Base-by-base conservation (phyloP, 1,140 invertebrate genomes). In the Geopemphigus sp. region DNA sequence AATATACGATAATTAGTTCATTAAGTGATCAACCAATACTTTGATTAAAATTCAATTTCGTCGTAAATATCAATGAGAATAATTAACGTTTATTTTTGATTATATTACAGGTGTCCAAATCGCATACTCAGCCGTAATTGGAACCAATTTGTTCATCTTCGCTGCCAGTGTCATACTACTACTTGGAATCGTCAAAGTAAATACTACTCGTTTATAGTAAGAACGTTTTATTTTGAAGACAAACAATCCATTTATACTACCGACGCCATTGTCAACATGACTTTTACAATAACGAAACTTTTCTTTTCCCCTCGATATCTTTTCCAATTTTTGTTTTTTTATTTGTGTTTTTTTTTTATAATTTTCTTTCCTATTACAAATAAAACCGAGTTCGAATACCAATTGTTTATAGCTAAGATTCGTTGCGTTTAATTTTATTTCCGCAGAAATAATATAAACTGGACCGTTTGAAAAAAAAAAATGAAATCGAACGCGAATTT, bases 101-200 rank as follows among this genome's bases (percentile, higher is more conserved):
- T 54, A 19, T 32, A 53, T 87, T 86, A 26, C 88, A 92, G 91
- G 91, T 86, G 91, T 92, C 82, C 91, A 92, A 88, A 91, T 92
- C 84, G 90, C 91, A 80, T 91, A 91, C 85, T 88, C 91, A 82
- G 90, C 90, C 81, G 91, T 91, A 82, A 91, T 91, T 84, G 90
- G 90, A 82, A 91, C 90, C 73, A 90, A 91, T 85, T 88, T 91
- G 85, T 91, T 91, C 82, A 90, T 91, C 89, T 89, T 91, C 81
- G 84, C 90, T 26, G 85, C 91, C 50, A 91, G 90, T 84, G 87
- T 90, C 84, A 87, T 90, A 80, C 85, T 92, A 45, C 88, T 91
- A 82, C 88, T 90, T 84, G 90, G 90, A 82, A 90, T 91, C 84
- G 89, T 89, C 86, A 91, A 90, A 88, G 91, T 92, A 85, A 90